Evolutionary conservation across 1,140 invertebrate genomes (phyloP), one percentile per base, ranked within the genome.

Genomic region (Prorops nasuta): DNA sequence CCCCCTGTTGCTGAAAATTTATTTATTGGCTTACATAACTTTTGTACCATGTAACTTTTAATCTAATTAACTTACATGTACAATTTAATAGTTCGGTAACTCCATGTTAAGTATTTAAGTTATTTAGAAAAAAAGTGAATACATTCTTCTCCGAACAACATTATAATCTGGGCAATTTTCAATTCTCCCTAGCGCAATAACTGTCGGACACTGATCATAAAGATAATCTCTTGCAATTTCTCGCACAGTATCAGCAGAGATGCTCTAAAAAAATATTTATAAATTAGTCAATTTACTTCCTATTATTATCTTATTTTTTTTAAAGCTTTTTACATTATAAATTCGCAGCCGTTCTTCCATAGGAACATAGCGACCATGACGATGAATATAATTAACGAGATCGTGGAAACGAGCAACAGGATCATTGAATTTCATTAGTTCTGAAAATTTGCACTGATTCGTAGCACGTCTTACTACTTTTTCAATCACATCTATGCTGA

Each of bases 391-490:
- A 17, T 32, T 46, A 7, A 53, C 37, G 6, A 68, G 60, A 19
- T 65, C 60, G 37, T 63, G 44, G 19, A 68, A 66, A 38, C 55
- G 54, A 52, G 54, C 46, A 12, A 44, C 20, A 3, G 64, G 51
- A 39, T 58, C 37, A 15, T 55, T 49, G 9, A 61, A 3, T 17
- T 53, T 56, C 10, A 53, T 36, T 1, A 65, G 31, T 36, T 66
- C 60, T 21, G 70, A 64, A 4, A 65, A 66, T 49, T 67, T 78
- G 14, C 72, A 53, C 34, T 70, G 60, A 36, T 67, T 67, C 39
- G 76, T 72, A 8, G 77, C 75, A 15, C 69, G 64, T 15, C 61
- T 49, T 9, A 80, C 55, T 54, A 79, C 76, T 12, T 58, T 59
- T 14, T 73, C 61, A 1, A 70, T 72, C 21, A 76, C 54, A 3